Evolutionary conservation across 2,113 vertebrate species (phyloP).

Genomic region (Eira barbara): DNA sequence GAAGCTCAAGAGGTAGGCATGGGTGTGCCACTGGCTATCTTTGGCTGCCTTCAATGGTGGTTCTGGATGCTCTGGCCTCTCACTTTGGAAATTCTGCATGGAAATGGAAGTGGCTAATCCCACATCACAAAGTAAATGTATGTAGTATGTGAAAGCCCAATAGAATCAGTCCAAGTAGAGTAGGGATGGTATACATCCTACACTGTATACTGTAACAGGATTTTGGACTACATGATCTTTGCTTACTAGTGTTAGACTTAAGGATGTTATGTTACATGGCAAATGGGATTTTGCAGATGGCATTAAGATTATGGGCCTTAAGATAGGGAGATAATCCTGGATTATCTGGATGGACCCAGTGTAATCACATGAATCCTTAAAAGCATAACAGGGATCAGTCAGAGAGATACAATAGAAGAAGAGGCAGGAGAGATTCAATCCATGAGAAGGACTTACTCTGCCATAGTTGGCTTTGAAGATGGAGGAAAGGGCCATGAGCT

Average conservation of each 20-base stretch:
- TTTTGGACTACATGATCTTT: neutral
- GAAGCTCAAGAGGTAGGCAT: neutral
- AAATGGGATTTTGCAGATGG: neutral
- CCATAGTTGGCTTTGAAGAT: neutral
- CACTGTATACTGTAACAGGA: too few relatives aligned
- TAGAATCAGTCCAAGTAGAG: neutral
- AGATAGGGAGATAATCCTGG: neutral
- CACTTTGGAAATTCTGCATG: neutral
- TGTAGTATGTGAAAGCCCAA: fast-evolving
- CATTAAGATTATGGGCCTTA: neutral
- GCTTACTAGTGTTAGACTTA: neutral
- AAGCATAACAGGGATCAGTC: neutral
- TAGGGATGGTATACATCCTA: fast-evolving
- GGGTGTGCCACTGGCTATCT: fast-evolving
- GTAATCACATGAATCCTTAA: neutral
- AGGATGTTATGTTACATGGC: neutral
- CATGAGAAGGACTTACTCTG: neutral
- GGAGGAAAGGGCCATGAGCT: neutral
- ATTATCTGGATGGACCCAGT: neutral
- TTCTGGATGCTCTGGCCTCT: neutral
- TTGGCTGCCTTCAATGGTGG: too few relatives aligned
- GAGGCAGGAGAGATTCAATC: neutral
- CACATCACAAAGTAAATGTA: neutral
- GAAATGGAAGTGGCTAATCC: neutral
- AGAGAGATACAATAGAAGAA: neutral